Percentiles rank a stretch among this genome's conserved stretches.
Evolutionary conservation across 1,140 invertebrate species (phyloP).

Genomic region (Drosophila kohkoa): DNA sequence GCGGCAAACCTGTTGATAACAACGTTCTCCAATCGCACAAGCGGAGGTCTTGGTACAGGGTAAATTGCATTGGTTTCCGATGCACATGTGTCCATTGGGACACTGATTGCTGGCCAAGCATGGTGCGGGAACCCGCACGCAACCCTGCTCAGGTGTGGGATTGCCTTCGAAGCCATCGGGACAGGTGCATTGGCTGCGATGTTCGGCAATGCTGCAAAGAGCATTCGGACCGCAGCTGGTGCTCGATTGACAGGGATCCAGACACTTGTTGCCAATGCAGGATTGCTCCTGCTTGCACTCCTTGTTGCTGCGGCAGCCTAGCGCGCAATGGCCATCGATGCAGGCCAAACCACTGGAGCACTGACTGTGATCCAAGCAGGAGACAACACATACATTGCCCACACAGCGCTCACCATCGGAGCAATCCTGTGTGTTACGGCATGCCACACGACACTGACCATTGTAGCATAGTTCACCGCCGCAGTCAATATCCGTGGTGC

Average conservation of each 20-base stretch:
- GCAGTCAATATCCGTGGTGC: constrained; percentile 91
- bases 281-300: constrained; percentile 91
- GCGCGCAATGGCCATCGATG: constrained; percentile 90
- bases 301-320: constrained; percentile 93
- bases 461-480: constrained; percentile 91
- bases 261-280: constrained; percentile 93
- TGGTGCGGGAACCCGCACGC: constrained; percentile 89
- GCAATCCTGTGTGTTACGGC: constrained; percentile 91
- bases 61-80: constrained; percentile 90
- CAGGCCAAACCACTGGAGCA: constrained; percentile 93
- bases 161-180: constrained; percentile 93
- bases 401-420: constrained; percentile 92
- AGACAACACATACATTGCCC: constrained; percentile 90
- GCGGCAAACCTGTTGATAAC: constrained; percentile 90
- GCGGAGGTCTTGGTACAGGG: constrained; percentile 89
- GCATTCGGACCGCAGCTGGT: constrained; percentile 94
- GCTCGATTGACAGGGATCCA: constrained; percentile 91
- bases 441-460: constrained; percentile 93
- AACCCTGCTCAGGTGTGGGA: constrained; percentile 95
- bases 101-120: constrained; percentile 90
- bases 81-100: constrained; percentile 90
- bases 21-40: constrained; percentile 94
- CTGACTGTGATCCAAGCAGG: constrained; percentile 92
- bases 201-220: constrained; percentile 90
- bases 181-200: constrained; percentile 91